Conservation (phyloP, 2,113 vertebrate species). For the Rhadina sibilatrix region DNA sequence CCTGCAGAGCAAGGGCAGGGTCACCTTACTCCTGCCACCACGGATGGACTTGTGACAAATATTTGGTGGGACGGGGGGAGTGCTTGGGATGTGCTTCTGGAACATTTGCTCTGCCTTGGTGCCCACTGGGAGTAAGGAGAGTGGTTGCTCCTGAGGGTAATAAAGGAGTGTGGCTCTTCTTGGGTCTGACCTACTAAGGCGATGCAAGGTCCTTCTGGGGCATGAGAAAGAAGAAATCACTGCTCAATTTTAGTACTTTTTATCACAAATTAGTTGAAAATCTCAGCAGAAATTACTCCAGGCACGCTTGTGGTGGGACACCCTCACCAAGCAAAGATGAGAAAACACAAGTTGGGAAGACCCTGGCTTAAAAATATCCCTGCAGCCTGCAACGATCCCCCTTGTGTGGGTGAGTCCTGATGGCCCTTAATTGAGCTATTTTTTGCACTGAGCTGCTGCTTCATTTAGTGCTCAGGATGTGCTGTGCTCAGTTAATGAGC, state of each 20-base stretch:
- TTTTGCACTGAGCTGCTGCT: background rate
- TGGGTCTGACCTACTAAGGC: background rate
- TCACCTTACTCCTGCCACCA: background rate
- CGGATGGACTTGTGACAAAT: background rate
- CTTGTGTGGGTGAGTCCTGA: background rate
- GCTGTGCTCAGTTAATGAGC: conserved; percentile 35
- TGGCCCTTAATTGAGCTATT: conserved; percentile 12
- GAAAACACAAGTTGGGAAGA: background rate
- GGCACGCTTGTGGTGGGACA: background rate
- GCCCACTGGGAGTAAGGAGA: background rate
- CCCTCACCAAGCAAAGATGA: background rate
- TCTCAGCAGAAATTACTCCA: background rate
- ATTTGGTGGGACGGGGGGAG: background rate
- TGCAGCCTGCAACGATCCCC: background rate
- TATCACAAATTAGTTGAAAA: background rate
- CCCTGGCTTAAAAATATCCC: background rate
- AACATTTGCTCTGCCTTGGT: background rate
- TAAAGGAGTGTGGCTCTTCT: background rate
- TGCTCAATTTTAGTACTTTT: background rate
- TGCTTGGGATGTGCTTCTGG: background rate
- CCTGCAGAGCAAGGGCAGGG: background rate
- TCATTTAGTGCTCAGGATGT: conserved; percentile 19
- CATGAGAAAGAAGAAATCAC: background rate
- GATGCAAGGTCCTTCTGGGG: background rate
- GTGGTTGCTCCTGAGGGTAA: background rate